These are phyloP conservation scores for Patella ulyssiponensis DNA, from an alignment of 2,888 invertebrate genomes.

Conservation along the genomic window DNA sequence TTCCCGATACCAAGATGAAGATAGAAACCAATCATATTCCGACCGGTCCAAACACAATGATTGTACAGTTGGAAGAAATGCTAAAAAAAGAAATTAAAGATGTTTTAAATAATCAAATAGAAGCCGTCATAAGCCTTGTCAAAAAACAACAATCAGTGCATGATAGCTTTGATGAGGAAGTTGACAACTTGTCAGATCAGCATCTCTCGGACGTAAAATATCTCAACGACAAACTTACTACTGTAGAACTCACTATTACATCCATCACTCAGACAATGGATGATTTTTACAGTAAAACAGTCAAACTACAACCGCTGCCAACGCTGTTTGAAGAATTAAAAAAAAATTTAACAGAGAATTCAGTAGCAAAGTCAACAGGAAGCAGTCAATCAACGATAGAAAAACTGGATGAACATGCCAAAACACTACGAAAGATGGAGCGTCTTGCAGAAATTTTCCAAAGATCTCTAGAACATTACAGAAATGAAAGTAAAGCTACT, in stretches of 20 bases:
- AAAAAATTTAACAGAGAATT: conserved; percentile 30
- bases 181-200: conserved; percentile 30
- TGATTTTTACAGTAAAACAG: conserved; percentile 24
- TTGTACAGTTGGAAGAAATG: conserved; percentile 28
- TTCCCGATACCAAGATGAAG: not conserved
- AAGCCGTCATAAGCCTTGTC: conserved; percentile 31
- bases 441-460: conserved; percentile 37
- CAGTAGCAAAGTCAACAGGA: not conserved
- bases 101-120: conserved; percentile 28
- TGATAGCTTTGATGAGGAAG: conserved; percentile 27
- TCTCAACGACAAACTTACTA: conserved; percentile 27
- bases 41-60: not conserved
- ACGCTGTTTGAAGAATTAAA: conserved; percentile 34
- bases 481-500: conserved; percentile 45
- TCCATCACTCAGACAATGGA: conserved; percentile 32
- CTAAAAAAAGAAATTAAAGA: conserved; percentile 33
- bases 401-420: conserved; percentile 34
- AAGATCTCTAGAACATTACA: conserved; percentile 45
- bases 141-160: conserved; percentile 28
- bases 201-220: conserved; percentile 25
- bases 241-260: conserved; percentile 29
- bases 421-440: conserved; percentile 35
- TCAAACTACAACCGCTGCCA: conserved; percentile 26
- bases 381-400: not conserved
- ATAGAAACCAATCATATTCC: not conserved